Evolutionary conservation across 2,888 invertebrate genomes (phyloP), one percentile per base, ranked within the genome.

Genomic region (Agriotes lineatus): DNA sequence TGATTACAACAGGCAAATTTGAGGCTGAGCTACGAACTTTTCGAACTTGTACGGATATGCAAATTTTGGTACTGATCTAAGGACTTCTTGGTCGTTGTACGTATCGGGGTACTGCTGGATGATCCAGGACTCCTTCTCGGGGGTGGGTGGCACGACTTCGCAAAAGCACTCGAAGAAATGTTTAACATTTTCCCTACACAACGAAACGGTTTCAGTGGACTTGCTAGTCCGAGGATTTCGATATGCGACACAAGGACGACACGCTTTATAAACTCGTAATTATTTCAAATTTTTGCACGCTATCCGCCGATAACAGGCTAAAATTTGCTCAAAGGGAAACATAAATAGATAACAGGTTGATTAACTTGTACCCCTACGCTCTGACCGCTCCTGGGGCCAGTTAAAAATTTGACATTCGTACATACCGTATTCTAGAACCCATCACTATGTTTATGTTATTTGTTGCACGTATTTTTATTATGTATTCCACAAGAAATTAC

Each of bases 11-110:
- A 33, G 30, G 10, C 10, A 20, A 18, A 12, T 9, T 19, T 19
- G n/a, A 9, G 1, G 16, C 1, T 3, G 0, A 22, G 10, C 18
- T 71, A 89, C 88, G 86, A 85, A 94, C 94, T 91, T 91, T 83
- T 91, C 90, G 81, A 92, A 88, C 80, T 90, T 89, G 82, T 93
- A 94, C 12, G 94, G 96, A 87, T 94, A 97, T 77, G 95, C 93
- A 87, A 97, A 97, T 85, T 95, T 93, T 45, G 96, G 95, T 78
- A 96, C 92, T 79, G 93, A 91, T 83, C 91, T 93, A 66, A 97
- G 87, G 75, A 96, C 91, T 83, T 94, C 95, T 83, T 93, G 90
- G 85, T 96, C 94, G 80, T 89, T 90, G 83, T 92, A 96, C 68
- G 88, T 88, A 74, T 93, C 93, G 45, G 97, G 96, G 85, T 92